Evolutionary conservation across 2,797 vertebrate genomes (phyloP).

Genomic region (Coluber constrictor): DNA sequence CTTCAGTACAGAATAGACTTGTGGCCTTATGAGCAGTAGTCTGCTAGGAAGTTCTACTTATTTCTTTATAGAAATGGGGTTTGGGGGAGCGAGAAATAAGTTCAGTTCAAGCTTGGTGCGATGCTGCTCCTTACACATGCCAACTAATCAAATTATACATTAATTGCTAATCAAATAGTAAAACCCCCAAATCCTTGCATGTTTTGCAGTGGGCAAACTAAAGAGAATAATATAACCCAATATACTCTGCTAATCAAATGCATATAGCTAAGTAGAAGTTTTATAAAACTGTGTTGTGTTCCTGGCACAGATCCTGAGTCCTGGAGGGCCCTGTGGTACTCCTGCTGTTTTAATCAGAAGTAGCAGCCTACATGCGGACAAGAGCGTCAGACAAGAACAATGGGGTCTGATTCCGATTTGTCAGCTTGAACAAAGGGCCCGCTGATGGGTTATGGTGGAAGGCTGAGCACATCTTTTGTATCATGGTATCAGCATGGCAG

Average conservation of each 20-base stretch:
- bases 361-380: constrained; percentile 55
- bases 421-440: constrained; percentile 68
- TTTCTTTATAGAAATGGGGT: not conserved
- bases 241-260: constrained; percentile 19
- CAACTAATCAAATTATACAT: not conserved
- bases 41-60: not conserved
- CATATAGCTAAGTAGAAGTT: not conserved
- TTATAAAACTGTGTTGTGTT: not conserved
- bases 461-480: constrained; percentile 59
- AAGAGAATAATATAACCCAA: not conserved
- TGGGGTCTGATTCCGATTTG: constrained; percentile 68
- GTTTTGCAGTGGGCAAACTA: rapidly evolving
- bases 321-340: constrained; percentile 37
- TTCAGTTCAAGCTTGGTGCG: not conserved
- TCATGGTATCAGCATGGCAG: constrained; percentile 71
- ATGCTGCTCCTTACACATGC: not conserved
- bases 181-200: not conserved
- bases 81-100: not conserved
- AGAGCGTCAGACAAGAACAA: constrained; percentile 65
- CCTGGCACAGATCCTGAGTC: constrained; percentile 50
- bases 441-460: constrained; percentile 53
- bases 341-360: constrained; percentile 63
- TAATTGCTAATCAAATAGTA: not conserved
- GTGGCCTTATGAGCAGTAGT: not conserved
- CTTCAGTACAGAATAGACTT: not conserved